Conservation (phyloP, 2,113 vertebrate genomes). For the Lontra canadensis region DNA sequence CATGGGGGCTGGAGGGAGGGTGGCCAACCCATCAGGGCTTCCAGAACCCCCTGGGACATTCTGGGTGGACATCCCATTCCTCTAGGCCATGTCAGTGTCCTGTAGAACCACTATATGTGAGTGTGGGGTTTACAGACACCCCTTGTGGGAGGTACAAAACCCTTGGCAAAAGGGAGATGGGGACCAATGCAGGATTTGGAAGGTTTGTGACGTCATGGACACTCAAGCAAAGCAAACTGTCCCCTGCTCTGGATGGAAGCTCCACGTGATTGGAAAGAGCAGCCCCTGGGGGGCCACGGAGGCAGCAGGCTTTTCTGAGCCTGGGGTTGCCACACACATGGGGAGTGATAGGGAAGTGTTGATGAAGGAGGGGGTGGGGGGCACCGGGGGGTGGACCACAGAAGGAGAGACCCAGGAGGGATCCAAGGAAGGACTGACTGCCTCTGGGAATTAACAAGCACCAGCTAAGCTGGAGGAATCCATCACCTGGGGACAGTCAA, state of each 20-base stretch:
- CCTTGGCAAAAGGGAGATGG: background rate
- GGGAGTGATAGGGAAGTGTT: too few relatives aligned
- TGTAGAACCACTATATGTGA: background rate
- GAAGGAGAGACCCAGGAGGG: background rate
- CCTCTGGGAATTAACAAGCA: background rate
- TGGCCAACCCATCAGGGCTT: background rate
- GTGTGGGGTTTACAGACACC: background rate
- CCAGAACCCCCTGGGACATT: background rate
- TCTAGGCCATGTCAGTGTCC: background rate
- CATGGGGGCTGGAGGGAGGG: background rate
- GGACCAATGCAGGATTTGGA: background rate
- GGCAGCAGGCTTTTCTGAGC: background rate
- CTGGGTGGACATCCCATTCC: background rate
- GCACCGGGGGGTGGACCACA: background rate
- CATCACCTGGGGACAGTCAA: background rate
- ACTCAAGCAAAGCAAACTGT: background rate
- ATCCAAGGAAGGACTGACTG: background rate
- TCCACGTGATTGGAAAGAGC: fast-evolving
- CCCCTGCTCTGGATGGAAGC: background rate
- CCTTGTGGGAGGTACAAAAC: background rate
- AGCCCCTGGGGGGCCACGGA: background rate
- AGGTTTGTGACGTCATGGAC: fast-evolving
- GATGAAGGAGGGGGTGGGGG: background rate
- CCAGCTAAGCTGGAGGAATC: background rate
- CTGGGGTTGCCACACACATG: background rate